Percentiles rank a stretch among this genome's conserved stretches.
Evolutionary conservation across 2,888 invertebrate genomes (phyloP).

Genomic region (Acleris emargana): DNA sequence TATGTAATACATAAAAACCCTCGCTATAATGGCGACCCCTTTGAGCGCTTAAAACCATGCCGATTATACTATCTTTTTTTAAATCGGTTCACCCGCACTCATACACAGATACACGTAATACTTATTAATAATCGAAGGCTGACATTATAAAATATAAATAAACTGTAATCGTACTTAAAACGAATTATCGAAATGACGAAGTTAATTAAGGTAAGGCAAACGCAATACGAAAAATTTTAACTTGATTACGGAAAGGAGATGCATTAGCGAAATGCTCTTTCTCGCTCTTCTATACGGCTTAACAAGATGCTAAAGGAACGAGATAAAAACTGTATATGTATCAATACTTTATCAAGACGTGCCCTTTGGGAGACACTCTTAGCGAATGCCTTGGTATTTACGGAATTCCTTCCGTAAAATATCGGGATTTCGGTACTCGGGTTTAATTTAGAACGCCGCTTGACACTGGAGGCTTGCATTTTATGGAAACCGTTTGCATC

Average conservation of each 20-base stretch:
- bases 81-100: too few relatives aligned
- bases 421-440: slow-evolving; percentile 17
- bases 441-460: slow-evolving; percentile 16
- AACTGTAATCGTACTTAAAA: not conserved
- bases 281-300: slow-evolving; percentile 43
- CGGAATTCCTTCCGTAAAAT: slow-evolving; percentile 22
- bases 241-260: slow-evolving; percentile 15
- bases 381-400: slow-evolving; percentile 38
- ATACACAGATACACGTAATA: too few relatives aligned
- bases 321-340: slow-evolving; percentile 48
- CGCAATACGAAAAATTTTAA: slow-evolving; percentile 22
- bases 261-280: slow-evolving; percentile 34
- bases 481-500: slow-evolving; percentile 17
- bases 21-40: too few relatives aligned
- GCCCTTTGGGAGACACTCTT: slow-evolving; percentile 24
- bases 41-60: too few relatives aligned
- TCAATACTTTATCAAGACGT: slow-evolving; percentile 50
- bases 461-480: slow-evolving; percentile 13
- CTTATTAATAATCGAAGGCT: too few relatives aligned
- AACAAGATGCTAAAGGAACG: slow-evolving; percentile 48
- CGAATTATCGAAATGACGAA: slow-evolving; percentile 2
- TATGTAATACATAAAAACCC: too few relatives aligned
- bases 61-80: too few relatives aligned
- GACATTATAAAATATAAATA: not conserved
- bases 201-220: slow-evolving; percentile 12